Evolutionary conservation across 2,888 invertebrate genomes (phyloP).

Genomic region (Cremastinae sp.): DNA sequence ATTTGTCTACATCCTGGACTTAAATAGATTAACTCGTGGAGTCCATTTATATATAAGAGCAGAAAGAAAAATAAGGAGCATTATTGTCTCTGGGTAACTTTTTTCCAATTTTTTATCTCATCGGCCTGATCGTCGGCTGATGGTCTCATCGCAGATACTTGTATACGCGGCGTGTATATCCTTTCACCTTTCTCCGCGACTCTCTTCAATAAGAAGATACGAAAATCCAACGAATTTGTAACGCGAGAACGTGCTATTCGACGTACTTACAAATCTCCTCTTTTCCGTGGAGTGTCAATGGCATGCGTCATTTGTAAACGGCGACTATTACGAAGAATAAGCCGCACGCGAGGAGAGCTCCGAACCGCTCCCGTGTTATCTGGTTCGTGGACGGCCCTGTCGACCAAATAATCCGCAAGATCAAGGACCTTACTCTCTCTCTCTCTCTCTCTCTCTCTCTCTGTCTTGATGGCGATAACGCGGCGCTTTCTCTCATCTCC

Average conservation of each 20-base stretch:
- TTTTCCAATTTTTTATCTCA: no score
- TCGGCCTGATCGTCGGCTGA: neutral
- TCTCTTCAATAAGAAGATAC: neutral
- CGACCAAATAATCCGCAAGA: constrained; percentile 64
- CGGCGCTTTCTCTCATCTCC: neutral
- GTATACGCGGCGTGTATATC: no score
- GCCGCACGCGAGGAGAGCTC: neutral
- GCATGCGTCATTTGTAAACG: neutral
- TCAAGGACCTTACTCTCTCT: constrained; percentile 68
- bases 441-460: no score
- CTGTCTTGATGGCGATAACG: no score
- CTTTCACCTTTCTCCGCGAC: constrained; percentile 52
- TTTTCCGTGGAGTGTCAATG: neutral
- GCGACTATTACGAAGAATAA: neutral
- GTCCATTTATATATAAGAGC: no score
- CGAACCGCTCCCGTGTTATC: constrained; percentile 57
- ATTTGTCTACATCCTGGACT: no score
- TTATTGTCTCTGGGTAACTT: no score
- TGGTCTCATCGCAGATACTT: neutral
- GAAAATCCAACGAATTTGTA: constrained; percentile 23
- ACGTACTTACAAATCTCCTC: constrained; percentile 17
- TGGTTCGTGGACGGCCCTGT: constrained; percentile 54
- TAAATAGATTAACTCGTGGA: no score
- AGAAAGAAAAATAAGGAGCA: no score
- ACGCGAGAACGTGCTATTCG: constrained; percentile 4